These are phyloP conservation scores for Drosophila niveifrons DNA, from an alignment of 2,888 invertebrate genomes.

Conservation along the genomic window DNA sequence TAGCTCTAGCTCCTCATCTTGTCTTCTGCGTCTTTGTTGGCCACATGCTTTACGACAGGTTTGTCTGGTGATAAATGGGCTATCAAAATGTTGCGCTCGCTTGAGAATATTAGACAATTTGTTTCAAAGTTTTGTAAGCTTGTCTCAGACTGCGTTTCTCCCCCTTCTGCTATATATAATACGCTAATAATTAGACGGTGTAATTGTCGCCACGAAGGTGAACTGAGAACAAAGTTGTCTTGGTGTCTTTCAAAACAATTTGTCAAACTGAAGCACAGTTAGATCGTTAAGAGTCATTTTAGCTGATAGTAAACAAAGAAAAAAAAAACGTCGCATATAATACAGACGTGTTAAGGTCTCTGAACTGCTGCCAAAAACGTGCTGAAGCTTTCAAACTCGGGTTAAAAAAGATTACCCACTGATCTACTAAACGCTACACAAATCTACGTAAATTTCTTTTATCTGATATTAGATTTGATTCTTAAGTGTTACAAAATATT, in stretches of 20 bases:
- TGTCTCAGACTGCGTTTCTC: neutral
- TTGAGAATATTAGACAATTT: slow-evolving; percentile 44
- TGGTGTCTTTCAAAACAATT: slow-evolving; percentile 23
- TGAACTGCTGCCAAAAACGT: slow-evolving; percentile 4
- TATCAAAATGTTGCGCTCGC: slow-evolving; percentile 61
- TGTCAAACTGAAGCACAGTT: slow-evolving; percentile 40
- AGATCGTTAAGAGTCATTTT: slow-evolving; percentile 28
- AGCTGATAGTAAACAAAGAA: slow-evolving; percentile 7
- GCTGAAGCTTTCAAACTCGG: neutral
- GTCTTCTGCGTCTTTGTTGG: slow-evolving; percentile 12
- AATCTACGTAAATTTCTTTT: neutral
- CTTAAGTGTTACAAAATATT: too few relatives aligned
- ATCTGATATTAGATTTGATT: too few relatives aligned
- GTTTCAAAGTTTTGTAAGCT: slow-evolving; percentile 40
- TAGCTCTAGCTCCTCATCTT: slow-evolving; percentile 14
- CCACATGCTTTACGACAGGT: slow-evolving; percentile 49
- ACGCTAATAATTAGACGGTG: slow-evolving; percentile 44
- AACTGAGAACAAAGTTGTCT: slow-evolving; percentile 8
- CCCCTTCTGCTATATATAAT: slow-evolving; percentile 17
- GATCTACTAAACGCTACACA: neutral
- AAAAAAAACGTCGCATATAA: neutral
- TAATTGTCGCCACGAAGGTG: slow-evolving; percentile 44
- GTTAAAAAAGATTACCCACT: neutral
- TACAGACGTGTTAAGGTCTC: neutral
- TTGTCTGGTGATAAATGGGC: slow-evolving; percentile 63